Conservation (phyloP, 2,797 vertebrate genomes). For the Hydrophis major region DNA sequence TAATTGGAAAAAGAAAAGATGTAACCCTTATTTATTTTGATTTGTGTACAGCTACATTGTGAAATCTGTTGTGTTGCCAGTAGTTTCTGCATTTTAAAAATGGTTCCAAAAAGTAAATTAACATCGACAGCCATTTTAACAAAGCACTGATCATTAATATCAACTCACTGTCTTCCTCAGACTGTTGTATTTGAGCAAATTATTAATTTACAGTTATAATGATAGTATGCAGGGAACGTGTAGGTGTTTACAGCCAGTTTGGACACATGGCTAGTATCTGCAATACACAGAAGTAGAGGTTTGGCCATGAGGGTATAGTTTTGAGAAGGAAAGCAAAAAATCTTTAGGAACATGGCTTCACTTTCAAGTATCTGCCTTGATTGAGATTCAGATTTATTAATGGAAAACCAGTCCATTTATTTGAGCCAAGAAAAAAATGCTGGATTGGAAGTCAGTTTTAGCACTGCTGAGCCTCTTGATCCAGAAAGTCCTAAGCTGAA, state of each 20-base stretch:
- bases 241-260: neutral
- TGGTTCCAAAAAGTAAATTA: neutral
- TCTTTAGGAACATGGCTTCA: neutral
- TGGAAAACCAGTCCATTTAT: neutral
- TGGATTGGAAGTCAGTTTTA: neutral
- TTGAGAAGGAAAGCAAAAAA: neutral
- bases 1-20: neutral
- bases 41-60: neutral
- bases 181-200: neutral
- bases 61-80: neutral
- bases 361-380: neutral
- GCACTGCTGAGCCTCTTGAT: neutral
- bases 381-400: neutral
- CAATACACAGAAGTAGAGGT: neutral
- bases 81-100: neutral
- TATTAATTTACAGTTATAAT: neutral
- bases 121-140: neutral
- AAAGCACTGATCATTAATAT: neutral
- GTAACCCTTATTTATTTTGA: neutral
- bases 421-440: no score
- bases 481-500: neutral
- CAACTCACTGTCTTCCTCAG: neutral
- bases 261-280: neutral
- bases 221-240: neutral
- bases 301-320: neutral